Conservation (phyloP, 1,140 invertebrate genomes). For the Dolichoris vasculosae region DNA sequence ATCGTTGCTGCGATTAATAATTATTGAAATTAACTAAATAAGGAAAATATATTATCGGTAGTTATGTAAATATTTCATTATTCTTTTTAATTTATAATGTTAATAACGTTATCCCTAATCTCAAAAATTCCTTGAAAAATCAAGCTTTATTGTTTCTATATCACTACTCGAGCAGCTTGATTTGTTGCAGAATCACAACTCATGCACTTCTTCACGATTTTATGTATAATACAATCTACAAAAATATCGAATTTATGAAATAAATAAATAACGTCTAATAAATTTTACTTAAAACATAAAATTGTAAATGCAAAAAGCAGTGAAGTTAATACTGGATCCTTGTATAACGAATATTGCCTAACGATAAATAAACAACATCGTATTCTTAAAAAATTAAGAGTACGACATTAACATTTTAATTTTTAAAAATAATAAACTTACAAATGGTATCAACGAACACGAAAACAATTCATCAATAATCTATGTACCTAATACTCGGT, state of each 20-base stretch:
- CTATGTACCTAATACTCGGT: neutral
- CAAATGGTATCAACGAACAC: neutral
- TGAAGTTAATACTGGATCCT: neutral
- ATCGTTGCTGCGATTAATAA: neutral
- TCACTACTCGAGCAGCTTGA: constrained; percentile 37
- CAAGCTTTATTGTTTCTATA: constrained; percentile 31
- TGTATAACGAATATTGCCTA: neutral
- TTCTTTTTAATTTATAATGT: neutral
- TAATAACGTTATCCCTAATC: neutral
- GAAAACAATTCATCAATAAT: neutral
- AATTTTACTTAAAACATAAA: neutral
- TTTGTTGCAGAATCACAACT: constrained; percentile 31
- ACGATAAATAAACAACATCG: neutral
- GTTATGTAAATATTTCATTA: too few species aligned
- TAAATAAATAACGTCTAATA: neutral
- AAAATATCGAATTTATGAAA: neutral
- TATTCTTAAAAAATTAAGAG: neutral
- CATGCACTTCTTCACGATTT: constrained; percentile 43
- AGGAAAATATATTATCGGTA: too few species aligned
- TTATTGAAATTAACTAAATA: neutral
- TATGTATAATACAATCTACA: constrained; percentile 29
- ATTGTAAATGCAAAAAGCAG: neutral
- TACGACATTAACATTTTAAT: neutral
- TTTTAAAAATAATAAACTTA: neutral
- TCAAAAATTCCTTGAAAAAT: constrained; percentile 32